Evolutionary conservation across 1,140 invertebrate genomes (phyloP), one percentile per base, ranked within the genome.

Genomic region (Hetaerina americana): DNA sequence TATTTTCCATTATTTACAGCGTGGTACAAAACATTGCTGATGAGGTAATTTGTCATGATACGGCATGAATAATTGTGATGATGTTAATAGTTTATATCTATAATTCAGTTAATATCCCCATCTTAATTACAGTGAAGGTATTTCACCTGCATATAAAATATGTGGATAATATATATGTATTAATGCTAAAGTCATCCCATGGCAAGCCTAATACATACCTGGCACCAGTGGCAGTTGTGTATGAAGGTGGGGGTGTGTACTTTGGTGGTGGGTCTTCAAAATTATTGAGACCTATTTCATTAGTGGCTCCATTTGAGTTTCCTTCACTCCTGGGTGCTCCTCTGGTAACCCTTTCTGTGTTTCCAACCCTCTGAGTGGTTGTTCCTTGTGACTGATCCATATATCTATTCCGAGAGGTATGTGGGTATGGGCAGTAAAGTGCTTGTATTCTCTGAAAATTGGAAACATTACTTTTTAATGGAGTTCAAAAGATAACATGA

Each of bases 181-280:
- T n/a, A n/a, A n/a, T n/a, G n/a, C n/a, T n/a, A n/a, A n/a, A n/a
- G n/a, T n/a, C n/a, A n/a, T n/a, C n/a, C n/a, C n/a, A n/a, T n/a
- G n/a, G n/a, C n/a, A n/a, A n/a, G n/a, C n/a, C n/a, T n/a, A n/a
- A n/a, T n/a, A 49, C 75, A 76, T 76, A 82, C 82, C 82, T 81
- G 0, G 89, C 90, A 12, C 92, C 93, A 0, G 93, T 96, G 0
- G 93, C 93, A 12, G 93, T 95, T 5, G 92, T 92, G 78, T 95
- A 96, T 25, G 92, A 94, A 1, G 93, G 94, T 1, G 94, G 94
- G 8, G 94, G 94, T 0, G 93, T 95, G 78, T 96, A 96, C 79
- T 95, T 95, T 22, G 93, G 94, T 12, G 94, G 93, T 6, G 93
- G 92, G 82, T 95, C 93, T 77, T 91, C 87, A 10, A 85, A 82